These are phyloP conservation scores for Mycetomoellerius zeteki DNA, from an alignment of 1,140 invertebrate genomes.

Conservation along the genomic window DNA sequence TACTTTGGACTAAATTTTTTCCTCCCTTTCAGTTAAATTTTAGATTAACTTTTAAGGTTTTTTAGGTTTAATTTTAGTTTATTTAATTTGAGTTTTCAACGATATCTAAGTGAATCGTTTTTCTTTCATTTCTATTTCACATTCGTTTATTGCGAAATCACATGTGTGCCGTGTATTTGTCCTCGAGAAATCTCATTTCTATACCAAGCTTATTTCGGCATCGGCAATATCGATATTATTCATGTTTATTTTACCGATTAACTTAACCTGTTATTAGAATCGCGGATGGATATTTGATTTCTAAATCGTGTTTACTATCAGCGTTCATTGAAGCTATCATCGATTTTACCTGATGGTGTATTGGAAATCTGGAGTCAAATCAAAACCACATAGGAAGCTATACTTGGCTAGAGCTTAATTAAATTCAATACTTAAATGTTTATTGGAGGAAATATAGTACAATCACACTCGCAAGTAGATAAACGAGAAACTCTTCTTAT, in stretches of 20 bases:
- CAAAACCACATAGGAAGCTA: conserved; percentile 30
- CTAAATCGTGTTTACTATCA: conserved; percentile 69
- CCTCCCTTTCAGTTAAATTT: not conserved
- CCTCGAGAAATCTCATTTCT: not conserved
- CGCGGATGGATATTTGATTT: conserved; percentile 69
- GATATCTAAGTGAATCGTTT: not conserved
- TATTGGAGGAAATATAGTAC: conserved; percentile 1
- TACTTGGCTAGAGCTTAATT: conserved; percentile 37
- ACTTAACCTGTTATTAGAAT: conserved; percentile 14
- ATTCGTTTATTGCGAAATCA: not conserved
- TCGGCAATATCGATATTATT: conserved; percentile 13
- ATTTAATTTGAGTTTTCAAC: no score
- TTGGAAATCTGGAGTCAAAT: conserved; percentile 42
- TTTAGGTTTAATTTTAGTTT: no score
- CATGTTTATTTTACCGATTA: conserved; percentile 47
- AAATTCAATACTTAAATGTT: conserved; percentile 49
- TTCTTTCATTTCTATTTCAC: not conserved
- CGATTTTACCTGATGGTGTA: conserved; percentile 42
- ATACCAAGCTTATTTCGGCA: not conserved
- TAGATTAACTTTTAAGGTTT: no score
- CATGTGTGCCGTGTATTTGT: not conserved
- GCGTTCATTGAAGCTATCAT: conserved; percentile 48
- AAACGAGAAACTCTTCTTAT: conserved; percentile 5
- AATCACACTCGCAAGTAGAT: conserved; percentile 14
- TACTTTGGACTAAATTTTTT: not conserved